Evolutionary conservation across 1,140 invertebrate species (phyloP).

Genomic region (Ridgeia piscesae): DNA sequence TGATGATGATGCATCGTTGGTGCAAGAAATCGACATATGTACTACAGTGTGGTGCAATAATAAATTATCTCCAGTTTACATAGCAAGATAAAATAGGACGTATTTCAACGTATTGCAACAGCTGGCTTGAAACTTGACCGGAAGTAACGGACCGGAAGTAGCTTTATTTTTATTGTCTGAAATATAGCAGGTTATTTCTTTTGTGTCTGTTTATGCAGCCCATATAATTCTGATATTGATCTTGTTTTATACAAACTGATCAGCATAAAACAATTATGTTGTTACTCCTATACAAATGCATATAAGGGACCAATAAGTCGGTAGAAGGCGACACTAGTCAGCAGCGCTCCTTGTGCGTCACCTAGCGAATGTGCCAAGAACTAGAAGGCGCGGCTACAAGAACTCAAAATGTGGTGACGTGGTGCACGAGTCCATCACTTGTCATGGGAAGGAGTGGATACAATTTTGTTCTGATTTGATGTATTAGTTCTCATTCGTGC

Average conservation of each 20-base stretch:
- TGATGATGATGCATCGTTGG: background rate
- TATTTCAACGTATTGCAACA: conserved; percentile 6
- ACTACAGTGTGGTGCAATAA: background rate
- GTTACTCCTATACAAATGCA: too few species aligned
- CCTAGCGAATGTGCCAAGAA: background rate
- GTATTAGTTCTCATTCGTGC: background rate
- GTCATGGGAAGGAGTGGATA: background rate
- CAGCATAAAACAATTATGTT: too few species aligned
- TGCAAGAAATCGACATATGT: background rate
- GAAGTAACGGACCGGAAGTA: background rate
- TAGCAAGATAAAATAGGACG: background rate
- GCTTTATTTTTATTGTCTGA: background rate
- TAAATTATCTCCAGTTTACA: background rate
- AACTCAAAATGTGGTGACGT: background rate
- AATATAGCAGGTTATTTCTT: too few species aligned
- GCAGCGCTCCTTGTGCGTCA: too few species aligned
- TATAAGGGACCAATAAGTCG: background rate
- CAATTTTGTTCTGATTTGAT: background rate
- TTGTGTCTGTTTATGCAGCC: too few species aligned
- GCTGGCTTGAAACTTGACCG: background rate
- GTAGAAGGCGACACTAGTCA: background rate
- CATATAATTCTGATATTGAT: too few species aligned
- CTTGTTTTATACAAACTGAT: too few species aligned
- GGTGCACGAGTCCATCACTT: background rate
- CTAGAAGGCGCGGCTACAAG: background rate